Evolutionary conservation across 2,797 vertebrate species (phyloP), one percentile per base, ranked within the genome.

Genomic region (Rhinogobio ventralis): DNA sequence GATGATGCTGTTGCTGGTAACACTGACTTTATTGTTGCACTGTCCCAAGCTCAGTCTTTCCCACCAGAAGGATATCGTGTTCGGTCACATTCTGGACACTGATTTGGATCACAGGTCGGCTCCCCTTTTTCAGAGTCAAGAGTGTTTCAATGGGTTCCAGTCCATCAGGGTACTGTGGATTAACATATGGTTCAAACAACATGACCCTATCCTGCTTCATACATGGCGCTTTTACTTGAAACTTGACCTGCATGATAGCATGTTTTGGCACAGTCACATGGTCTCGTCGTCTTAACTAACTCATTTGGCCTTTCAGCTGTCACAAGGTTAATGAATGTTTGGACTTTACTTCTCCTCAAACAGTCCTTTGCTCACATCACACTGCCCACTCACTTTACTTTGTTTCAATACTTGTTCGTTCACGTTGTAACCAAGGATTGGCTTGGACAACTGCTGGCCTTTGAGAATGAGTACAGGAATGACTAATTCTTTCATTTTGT

Each of bases 381-480:
- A 23, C 8, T 30, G 39, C 19, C 33, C 36, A 64, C 17, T 81
- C 6, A 11, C 23, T 15, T 73, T 36, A 72, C 6, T 73, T 20
- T 85, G 25, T 9, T 75, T 74, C 25, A 85, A 2, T 67, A 87
- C 81, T 51, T 72, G 78, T 11, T 88, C 64, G 33, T 83, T 89
- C 4, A 85, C 85, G 72, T 87, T 86, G 19, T 62, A 88, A 6
- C 81, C 87, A 49, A 87, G 1, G 2, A 89, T 89, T 4, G 87
- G 81, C 8, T 74, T 60, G 28, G 81, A 66, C 57, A 86, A 23
- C 28, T 36, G 60, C 7, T n/a, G 23, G 6, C 80, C 81, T 80
- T 80, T 83, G n/a, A 86, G 73, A 2, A 79, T 19, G 8, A 85
- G 68, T 66, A 86, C 39, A 7, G 86, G 81, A 0, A 88, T 39